Evolutionary conservation across 2,797 vertebrate genomes (phyloP).

Genomic region (Diplodus sargus): DNA sequence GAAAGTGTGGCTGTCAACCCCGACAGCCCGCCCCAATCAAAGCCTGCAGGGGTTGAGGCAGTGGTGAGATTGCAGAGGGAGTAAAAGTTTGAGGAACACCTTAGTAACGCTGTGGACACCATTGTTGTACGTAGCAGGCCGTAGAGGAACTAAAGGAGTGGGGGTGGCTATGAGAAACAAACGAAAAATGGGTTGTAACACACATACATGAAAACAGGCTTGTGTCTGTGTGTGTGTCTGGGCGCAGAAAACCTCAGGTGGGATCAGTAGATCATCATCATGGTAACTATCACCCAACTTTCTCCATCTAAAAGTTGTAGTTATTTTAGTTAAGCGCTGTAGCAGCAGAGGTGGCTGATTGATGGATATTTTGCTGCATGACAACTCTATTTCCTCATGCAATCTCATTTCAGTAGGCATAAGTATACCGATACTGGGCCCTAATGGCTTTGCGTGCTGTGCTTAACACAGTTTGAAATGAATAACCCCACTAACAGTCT

Average conservation of each 20-base stretch:
- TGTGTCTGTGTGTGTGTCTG: slow-evolving; percentile 8
- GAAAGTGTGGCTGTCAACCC: slow-evolving; percentile 76
- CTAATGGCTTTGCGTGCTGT: slow-evolving; percentile 81
- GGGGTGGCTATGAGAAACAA: slow-evolving; percentile 43
- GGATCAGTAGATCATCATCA: not conserved
- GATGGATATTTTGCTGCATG: slow-evolving; percentile 57
- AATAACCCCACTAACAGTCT: slow-evolving; percentile 81
- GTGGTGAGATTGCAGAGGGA: not conserved
- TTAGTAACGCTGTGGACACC: slow-evolving; percentile 42
- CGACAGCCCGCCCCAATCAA: not conserved
- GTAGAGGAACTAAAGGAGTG: slow-evolving; percentile 11
- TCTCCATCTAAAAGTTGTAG: slow-evolving; percentile 54
- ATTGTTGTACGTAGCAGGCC: not conserved
- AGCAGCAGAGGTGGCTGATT: slow-evolving; percentile 59
- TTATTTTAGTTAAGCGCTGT: slow-evolving; percentile 21
- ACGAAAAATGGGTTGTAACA: slow-evolving; percentile 55
- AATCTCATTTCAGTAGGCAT: slow-evolving; percentile 71
- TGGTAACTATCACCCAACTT: slow-evolving; percentile 43
- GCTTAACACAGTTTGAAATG: slow-evolving; percentile 86
- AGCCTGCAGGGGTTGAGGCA: not conserved
- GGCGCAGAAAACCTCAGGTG: slow-evolving; percentile 30
- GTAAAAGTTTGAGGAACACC: slow-evolving; percentile 59
- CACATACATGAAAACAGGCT: slow-evolving; percentile 7
- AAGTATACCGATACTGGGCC: slow-evolving; percentile 63
- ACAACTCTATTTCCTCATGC: slow-evolving; percentile 67